Conservation (phyloP, 2,113 vertebrate genomes). For the Peromyscus maniculatus region DNA sequence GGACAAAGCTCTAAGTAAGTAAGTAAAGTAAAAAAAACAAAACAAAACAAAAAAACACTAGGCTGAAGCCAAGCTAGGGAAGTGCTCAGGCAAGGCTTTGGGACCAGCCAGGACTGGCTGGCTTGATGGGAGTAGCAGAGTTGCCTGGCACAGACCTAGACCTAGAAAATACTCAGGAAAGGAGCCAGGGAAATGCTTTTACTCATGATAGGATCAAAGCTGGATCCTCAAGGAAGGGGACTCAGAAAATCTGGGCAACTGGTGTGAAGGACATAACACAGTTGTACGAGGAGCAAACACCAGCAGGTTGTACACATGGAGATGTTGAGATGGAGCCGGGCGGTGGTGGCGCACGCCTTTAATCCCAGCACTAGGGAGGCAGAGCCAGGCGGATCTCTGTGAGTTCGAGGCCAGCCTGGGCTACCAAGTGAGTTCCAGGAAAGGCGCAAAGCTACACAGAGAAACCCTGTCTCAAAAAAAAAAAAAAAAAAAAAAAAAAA, state of each 20-base stretch:
- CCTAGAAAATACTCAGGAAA: neutral
- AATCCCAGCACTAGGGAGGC: too few species aligned
- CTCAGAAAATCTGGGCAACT: neutral
- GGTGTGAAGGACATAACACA: too few species aligned
- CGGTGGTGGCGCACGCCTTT: too few species aligned
- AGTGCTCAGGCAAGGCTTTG: neutral
- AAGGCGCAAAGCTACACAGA: too few species aligned
- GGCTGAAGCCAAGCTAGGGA: neutral
- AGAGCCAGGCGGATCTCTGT: too few species aligned
- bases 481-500: too few species aligned
- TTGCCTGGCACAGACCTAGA: neutral
- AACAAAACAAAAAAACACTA: neutral
- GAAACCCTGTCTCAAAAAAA: too few species aligned
- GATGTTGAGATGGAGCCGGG: neutral
- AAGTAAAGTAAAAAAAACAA: neutral
- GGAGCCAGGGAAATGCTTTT: neutral
- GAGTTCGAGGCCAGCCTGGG: too few species aligned
- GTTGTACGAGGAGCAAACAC: neutral
- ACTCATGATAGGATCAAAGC: neutral
- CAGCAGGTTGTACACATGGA: accelerated
- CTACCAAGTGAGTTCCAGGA: too few species aligned
- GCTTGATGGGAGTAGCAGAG: too few species aligned
- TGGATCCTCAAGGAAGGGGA: accelerated
- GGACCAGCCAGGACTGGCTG: neutral
- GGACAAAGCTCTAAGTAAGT: neutral